Conservation (phyloP, 2,113 vertebrate species). For the Butastur rufipennis region DNA sequence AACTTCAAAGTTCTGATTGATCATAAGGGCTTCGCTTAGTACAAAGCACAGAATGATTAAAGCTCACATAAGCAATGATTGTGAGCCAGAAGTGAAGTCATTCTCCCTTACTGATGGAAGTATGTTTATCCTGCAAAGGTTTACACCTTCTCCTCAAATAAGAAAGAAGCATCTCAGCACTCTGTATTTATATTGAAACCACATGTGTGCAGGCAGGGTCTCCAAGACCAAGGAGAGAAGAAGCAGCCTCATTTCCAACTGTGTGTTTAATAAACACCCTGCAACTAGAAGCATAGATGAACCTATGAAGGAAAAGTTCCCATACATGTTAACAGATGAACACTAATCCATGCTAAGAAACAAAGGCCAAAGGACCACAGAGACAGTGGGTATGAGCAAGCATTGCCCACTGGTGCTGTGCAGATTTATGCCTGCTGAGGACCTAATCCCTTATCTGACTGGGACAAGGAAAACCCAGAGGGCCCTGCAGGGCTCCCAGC, state of each 20-base stretch:
- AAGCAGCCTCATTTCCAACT: background rate
- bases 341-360: background rate
- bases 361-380: background rate
- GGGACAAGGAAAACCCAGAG: background rate
- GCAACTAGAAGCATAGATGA: background rate
- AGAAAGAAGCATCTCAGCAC: background rate
- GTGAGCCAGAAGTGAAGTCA: background rate
- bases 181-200: background rate
- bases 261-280: background rate
- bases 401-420: background rate
- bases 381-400: background rate
- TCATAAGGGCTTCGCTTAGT: background rate
- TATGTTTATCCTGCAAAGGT: background rate
- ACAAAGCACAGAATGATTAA: constrained; percentile 25
- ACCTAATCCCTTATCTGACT: background rate
- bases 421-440: background rate
- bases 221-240: background rate
- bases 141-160: background rate
- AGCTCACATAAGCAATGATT: background rate
- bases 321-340: rapidly evolving
- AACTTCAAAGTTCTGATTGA: constrained; percentile 33
- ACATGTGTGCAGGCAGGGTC: background rate
- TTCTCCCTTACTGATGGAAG: background rate
- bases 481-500: background rate
- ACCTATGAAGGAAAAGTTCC: background rate